Evolutionary conservation across 2,888 invertebrate species (phyloP).

Genomic region (Cheilosia variabilis): DNA sequence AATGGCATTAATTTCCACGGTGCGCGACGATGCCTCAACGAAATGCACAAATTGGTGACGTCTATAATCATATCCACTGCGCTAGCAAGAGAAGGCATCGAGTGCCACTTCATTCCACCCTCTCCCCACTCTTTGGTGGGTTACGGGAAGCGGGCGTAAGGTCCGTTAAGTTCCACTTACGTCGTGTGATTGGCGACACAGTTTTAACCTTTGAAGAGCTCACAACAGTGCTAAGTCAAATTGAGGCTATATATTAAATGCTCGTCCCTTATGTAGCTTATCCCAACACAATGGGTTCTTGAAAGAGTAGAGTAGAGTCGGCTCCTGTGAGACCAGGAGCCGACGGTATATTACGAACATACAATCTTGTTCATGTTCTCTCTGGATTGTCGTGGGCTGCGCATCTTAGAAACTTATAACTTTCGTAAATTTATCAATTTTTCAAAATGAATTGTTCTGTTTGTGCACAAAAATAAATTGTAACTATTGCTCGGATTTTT

Average conservation of each 20-base stretch:
- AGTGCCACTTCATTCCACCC: constrained; percentile 19
- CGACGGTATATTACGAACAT: too few relatives aligned
- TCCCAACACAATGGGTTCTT: too few relatives aligned
- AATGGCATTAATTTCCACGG: constrained; percentile 48
- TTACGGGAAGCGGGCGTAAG: constrained; percentile 20
- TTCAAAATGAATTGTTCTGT: too few relatives aligned
- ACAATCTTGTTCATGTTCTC: too few relatives aligned
- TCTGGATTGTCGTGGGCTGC: too few relatives aligned
- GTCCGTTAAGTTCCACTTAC: constrained; percentile 6
- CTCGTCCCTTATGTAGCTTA: constrained; percentile 20
- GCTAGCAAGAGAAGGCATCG: not conserved
- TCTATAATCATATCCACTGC: not conserved
- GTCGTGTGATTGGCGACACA: not conserved
- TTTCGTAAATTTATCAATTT: too few relatives aligned
- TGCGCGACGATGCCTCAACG: constrained; percentile 23
- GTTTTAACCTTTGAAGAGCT: not conserved
- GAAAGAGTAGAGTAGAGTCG: too few relatives aligned
- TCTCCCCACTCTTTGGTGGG: not conserved
- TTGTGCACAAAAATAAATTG: too few relatives aligned
- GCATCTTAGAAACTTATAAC: too few relatives aligned
- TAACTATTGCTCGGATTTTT: too few relatives aligned
- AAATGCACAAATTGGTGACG: constrained; percentile 29
- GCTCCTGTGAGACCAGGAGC: too few relatives aligned
- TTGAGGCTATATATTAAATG: not conserved
- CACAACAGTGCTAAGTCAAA: not conserved